Evolutionary conservation across 1,140 invertebrate genomes (phyloP), one percentile per base, ranked within the genome.

Genomic region (Tribolium castaneum): DNA sequence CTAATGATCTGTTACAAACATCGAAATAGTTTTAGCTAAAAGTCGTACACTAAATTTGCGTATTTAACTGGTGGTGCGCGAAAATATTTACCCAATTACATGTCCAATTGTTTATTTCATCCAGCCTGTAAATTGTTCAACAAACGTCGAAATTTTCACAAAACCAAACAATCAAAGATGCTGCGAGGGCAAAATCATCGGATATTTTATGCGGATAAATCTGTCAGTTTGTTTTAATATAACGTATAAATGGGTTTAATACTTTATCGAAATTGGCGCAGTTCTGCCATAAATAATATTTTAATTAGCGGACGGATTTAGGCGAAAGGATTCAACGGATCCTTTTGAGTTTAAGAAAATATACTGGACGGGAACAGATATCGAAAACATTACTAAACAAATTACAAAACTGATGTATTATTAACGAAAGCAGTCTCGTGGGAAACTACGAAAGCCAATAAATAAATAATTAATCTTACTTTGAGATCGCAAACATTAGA

Each of bases 161-260:
- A 54, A 77, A 71, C 75, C 52, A 77, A 77, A 77, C 75, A 77
- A 77, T 77, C 75, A 77, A 77, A 77, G 49, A 51, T 49, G 62
- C 50, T 66, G 51, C 49, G 51, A 25, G 12, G 39, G 16, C 25
- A 34, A 12, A 70, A 54, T 70, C 52, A 77, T 54, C 66, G 16
- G 50, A 59, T 51, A 77, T 66, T 77, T 77, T 77, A 77, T 70
- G 50, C 9, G 52, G 19, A 70, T 77, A 77, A 77, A 77, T 77
- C 75, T 54, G 34, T 77, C 75, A 30, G 62, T 77, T 59, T 52
- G 49, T 12, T 70, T 50, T 76, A 70, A 76, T 62, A 70, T 49
- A 70, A 76, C 30, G 56, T 62, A 62, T 62, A 62, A 62, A 62
- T 62, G 56, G 22, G 22, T 62, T 62, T 30, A 62, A 62, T 25